A percentile compares a stretch with the other conserved stretches of the same genome.
phyloP scores from a whole-genome alignment of 2,888 invertebrate species.

The Stenodera caucasica region DNA sequence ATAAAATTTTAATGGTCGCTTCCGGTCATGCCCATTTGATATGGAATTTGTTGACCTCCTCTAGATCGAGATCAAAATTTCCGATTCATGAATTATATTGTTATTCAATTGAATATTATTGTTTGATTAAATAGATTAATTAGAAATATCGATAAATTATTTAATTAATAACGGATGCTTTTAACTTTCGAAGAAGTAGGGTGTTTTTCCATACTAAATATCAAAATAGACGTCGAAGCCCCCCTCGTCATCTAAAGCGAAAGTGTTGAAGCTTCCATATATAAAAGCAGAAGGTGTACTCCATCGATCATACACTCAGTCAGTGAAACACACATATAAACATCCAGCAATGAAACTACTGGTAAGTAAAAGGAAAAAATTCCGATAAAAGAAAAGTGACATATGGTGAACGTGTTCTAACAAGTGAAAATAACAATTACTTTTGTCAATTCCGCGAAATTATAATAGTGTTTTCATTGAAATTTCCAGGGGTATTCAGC shows the following conservation, averaged over 20 bases:
- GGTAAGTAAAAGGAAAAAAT: slow-evolving; percentile 46
- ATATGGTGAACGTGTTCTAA: slow-evolving; percentile 14
- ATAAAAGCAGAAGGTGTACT: slow-evolving; percentile 43
- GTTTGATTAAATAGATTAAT: slow-evolving; percentile 8
- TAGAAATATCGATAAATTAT: slow-evolving; percentile 28
- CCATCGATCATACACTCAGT: slow-evolving; percentile 47
- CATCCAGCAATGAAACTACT: slow-evolving; percentile 52
- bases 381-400: slow-evolving; percentile 4
- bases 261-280: slow-evolving; percentile 48
- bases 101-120: too few species aligned
- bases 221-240: slow-evolving; percentile 37
- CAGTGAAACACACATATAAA: slow-evolving; percentile 37
- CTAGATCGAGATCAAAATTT: too few species aligned
- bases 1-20: not conserved
- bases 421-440: slow-evolving; percentile 32
- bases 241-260: slow-evolving; percentile 41
- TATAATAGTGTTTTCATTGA: slow-evolving; percentile 10
- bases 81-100: too few species aligned
- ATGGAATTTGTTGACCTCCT: not conserved
- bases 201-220: slow-evolving; percentile 30
- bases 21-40: not conserved
- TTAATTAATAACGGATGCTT: slow-evolving; percentile 40
- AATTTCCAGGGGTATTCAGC: slow-evolving; percentile 49
- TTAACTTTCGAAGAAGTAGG: slow-evolving; percentile 45
- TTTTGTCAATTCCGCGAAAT: not conserved